phyloP scores from a whole-genome alignment of 2,113 vertebrate species.

The Eira barbara region DNA sequence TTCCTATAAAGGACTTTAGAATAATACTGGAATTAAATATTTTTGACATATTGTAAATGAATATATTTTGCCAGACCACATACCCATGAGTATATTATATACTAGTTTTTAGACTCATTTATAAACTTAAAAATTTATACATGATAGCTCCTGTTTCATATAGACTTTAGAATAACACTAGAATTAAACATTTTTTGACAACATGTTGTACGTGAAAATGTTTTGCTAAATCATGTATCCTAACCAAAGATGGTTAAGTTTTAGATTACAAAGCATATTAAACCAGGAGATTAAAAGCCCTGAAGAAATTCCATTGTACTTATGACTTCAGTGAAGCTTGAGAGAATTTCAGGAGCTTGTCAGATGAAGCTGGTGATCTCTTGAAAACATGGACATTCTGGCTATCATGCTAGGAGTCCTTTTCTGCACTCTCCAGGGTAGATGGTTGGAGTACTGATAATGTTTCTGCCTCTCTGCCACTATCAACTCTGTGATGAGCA shows the following conservation, averaged over 20 bases:
- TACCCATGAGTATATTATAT: neutral
- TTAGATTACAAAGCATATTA: neutral
- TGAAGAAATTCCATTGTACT: neutral
- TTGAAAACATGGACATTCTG: neutral
- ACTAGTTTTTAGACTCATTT: neutral
- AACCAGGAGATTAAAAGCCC: neutral
- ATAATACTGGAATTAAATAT: neutral
- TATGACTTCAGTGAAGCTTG: neutral
- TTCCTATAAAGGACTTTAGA: neutral
- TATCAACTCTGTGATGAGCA: neutral
- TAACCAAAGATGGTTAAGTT: neutral
- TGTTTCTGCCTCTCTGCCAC: neutral
- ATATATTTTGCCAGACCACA: neutral
- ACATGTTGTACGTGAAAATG: neutral
- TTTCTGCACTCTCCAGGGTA: neutral
- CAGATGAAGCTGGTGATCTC: neutral
- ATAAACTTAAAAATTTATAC: neutral
- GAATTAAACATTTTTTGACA: conserved; percentile 10
- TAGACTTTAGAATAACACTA: neutral
- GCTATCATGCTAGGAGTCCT: neutral
- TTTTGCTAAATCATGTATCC: neutral
- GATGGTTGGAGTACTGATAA: neutral
- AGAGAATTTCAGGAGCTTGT: conserved; percentile 9
- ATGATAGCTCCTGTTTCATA: neutral
- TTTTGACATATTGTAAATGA: neutral